Base-by-base conservation (phyloP, 1,140 invertebrate species). In the Spodoptera litura region DNA sequence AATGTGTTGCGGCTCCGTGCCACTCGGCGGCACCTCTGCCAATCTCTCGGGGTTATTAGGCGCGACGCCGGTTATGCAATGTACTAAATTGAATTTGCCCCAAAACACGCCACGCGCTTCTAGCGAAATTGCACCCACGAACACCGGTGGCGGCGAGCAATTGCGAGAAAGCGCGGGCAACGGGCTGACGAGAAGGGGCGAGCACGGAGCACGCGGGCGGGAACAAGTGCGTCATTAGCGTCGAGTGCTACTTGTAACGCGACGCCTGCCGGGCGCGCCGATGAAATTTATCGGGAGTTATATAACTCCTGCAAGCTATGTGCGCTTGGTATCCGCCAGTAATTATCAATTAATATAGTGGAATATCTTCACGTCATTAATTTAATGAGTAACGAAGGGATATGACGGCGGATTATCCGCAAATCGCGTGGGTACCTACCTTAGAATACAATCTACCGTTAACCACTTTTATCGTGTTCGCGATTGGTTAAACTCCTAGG, bases 161-260 rank as follows among this genome's bases (percentile, higher is more conserved):
- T 62, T 53, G 59, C 66, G 73, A 49, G 64, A 56, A 56, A 72
- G 64, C 44, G 68, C 74, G 71, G 70, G 64, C 56, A 75, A 75
- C 58, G 73, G 58, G 73, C 73, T 75, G 59, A 62, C 58, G 79
- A 76, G 70, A 52, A 49, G 59, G 66, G 44, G 72, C 70, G 76
- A 58, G 53, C 20, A 62, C 53, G 44, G 59, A 66, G 77, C 71
- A 73, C 58, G 70, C 78, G 71, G 71, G 74, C 62, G 81, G 72
- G 64, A 80, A 85, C 82, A 84, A 84, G 85, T 80, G 72, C 83
- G 85, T 86, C 84, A 82, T 86, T 86, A 86, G 83, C 83, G 82
- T 78, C 78, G 80, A 73, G 81, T 71, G 81, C 76, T 77, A 78
- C 83, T 82, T 78, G 79, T 79, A 81, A 81, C 80, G 77, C 76